A percentile compares a stretch with the other conserved stretches of the same genome.
These are phyloP conservation scores for Oxygymnocypris stewartii DNA, from an alignment of 2,113 vertebrate genomes.

Conservation along the genomic window DNA sequence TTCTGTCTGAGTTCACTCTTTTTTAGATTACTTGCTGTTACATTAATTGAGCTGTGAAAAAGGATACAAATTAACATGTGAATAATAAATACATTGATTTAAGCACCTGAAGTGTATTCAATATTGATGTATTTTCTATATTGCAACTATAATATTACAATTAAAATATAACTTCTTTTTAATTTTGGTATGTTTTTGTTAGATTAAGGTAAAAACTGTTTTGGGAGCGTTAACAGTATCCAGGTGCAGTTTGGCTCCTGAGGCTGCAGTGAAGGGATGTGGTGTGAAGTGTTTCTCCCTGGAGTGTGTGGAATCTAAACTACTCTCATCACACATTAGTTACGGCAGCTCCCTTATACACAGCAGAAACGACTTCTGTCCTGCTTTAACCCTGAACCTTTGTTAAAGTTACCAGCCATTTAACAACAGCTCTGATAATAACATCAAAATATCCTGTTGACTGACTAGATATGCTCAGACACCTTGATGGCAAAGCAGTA, in stretches of 20 bases:
- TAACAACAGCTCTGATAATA: not conserved
- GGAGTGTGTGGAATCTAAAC: slow-evolving; percentile 23
- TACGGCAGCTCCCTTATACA: not conserved
- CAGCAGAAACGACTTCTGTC: slow-evolving; percentile 12
- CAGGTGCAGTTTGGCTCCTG: slow-evolving; percentile 26
- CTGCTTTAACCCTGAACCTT: slow-evolving; percentile 3
- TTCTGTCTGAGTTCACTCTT: not conserved
- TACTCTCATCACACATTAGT: slow-evolving; percentile 41
- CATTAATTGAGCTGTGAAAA: not conserved
- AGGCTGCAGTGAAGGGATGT: slow-evolving; percentile 9
- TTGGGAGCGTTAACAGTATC: not conserved
- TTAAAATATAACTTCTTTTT: not conserved
- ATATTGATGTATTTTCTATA: not conserved
- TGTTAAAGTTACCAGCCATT: slow-evolving; percentile 11
- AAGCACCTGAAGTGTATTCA: not conserved
- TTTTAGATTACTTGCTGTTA: not conserved
- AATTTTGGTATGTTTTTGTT: not conserved
- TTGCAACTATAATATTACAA: not conserved
- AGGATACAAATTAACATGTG: not conserved
- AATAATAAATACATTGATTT: not conserved
- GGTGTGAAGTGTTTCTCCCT: slow-evolving; percentile 25
- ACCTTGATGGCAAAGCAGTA: slow-evolving; percentile 8
- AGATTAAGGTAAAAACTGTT: not conserved
- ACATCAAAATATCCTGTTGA: not conserved
- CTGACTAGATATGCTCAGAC: not conserved